Percentiles rank a stretch among this genome's conserved stretches.
phyloP scores from a whole-genome alignment of 2,113 vertebrate species.

The Barnardius zonarius region DNA sequence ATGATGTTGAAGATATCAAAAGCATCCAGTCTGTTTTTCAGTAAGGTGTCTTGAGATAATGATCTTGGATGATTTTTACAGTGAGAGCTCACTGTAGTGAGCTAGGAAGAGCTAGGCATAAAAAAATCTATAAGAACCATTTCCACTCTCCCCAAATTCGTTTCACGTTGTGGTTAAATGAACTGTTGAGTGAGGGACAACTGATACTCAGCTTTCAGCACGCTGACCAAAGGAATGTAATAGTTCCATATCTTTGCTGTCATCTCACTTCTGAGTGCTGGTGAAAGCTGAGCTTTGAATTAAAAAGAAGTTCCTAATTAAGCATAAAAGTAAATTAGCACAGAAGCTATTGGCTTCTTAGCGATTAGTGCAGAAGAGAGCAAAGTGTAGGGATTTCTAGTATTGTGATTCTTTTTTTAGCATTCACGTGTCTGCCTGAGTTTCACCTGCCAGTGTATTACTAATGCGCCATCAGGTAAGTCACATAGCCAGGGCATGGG shows the following conservation, averaged over 20 bases:
- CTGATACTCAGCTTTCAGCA: not conserved
- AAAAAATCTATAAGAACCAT: not conserved
- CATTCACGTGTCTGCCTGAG: not conserved
- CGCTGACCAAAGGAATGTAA: not conserved
- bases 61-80: not conserved
- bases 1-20: not conserved
- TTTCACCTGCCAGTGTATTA: accelerated
- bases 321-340: not conserved
- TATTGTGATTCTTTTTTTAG: accelerated
- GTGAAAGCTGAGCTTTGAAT: not conserved
- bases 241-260: not conserved
- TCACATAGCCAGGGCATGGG: not conserved
- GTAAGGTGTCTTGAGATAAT: not conserved
- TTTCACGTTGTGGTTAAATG: not conserved
- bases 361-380: not conserved
- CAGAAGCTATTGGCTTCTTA: not conserved
- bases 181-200: not conserved
- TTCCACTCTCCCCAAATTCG: not conserved
- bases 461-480: not conserved
- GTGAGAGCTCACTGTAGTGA: not conserved
- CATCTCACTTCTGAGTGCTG: not conserved
- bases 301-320: not conserved
- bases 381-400: not conserved
- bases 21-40: not conserved
- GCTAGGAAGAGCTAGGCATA: not conserved